Evolutionary conservation across 2,888 invertebrate genomes (phyloP).

Genomic region (Gnatocerus cornutus): DNA sequence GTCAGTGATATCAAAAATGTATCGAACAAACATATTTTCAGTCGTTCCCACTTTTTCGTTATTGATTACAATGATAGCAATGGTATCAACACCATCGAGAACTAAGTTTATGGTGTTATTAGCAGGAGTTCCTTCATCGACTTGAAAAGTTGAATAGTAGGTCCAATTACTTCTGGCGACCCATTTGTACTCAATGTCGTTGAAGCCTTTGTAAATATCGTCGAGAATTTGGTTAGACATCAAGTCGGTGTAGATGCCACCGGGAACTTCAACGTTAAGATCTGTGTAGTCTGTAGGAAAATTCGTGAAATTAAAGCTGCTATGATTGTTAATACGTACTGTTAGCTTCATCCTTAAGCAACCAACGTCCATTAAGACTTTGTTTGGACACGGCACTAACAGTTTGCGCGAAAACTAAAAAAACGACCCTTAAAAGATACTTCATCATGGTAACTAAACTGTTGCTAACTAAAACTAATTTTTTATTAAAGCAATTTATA

Average conservation of each 20-base stretch:
- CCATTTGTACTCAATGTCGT: conserved; percentile 85
- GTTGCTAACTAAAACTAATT: neutral
- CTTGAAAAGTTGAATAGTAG: conserved; percentile 74
- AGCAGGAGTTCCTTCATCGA: conserved; percentile 62
- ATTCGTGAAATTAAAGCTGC: neutral
- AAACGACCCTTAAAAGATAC: neutral
- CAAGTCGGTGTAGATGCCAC: conserved; percentile 84
- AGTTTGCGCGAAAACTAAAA: neutral
- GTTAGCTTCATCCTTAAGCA: conserved; percentile 7
- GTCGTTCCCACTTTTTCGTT: conserved; percentile 77
- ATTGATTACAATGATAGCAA: conserved; percentile 85
- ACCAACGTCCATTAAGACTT: conserved; percentile 1
- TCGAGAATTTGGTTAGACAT: conserved; percentile 67
- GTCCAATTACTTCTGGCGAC: conserved; percentile 86
- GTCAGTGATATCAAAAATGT: conserved; percentile 80
- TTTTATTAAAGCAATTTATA: too few relatives aligned
- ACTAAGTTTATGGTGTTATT: conserved; percentile 74
- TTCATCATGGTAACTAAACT: neutral
- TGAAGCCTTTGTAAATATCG: conserved; percentile 70
- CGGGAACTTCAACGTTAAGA: conserved; percentile 77
- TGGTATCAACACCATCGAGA: conserved; percentile 91
- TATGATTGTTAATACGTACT: conserved; percentile 7
- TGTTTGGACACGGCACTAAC: neutral
- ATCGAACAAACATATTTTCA: conserved; percentile 90
- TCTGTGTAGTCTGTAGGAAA: conserved; percentile 12